Base-by-base conservation (phyloP, 2,797 vertebrate genomes). In the Rhinichthys osculus region DNA sequence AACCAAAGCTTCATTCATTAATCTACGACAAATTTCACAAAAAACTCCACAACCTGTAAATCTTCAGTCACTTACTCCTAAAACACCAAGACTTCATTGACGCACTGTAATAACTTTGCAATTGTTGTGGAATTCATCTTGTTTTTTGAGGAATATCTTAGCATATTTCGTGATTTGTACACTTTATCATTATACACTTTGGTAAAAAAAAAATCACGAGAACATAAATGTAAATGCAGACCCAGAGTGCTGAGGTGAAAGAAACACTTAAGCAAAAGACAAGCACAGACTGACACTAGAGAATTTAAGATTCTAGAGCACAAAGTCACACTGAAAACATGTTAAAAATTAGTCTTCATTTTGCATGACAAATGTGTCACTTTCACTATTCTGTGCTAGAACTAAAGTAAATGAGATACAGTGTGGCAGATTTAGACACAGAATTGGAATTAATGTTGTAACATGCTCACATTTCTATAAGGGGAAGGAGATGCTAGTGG, bases 371-470 rank as follows among this genome's bases (percentile, higher is more conserved):
- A 33, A 66, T 66, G 62, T 64, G 62, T 66, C 57, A 21, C 11
- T 62, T 62, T 64, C 9, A 30, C n/a, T 44, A 80, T 66, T 66
- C 17, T 8, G 10, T 33, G 17, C 59, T 62, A 66, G 17, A 64
- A 7, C 6, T 42, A 78, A 54, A 86, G 80, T 81, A 85, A 85
- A 81, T 76, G 42, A 83, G 62, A 14, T 40, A 83, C 62, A 47
- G 30, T 54, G 66, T 77, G 47, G 35, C 47, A 59, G 78, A 87
- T 72, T 78, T 57, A 57, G 52, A 21, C 19, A 67, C 76, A 70
- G 9, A 40, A 69, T 78, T 87, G 23, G 38, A 64, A 72, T 50
- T 86, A 82, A 87, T 86, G 57, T 50, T 13, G 21, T n/a, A 72
- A 70, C 52, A 85, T 35, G 70, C 81, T 40, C 40, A 76, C 62